phyloP scores from a whole-genome alignment of 2,113 vertebrate genomes.

The Cromileptes altivelis region DNA sequence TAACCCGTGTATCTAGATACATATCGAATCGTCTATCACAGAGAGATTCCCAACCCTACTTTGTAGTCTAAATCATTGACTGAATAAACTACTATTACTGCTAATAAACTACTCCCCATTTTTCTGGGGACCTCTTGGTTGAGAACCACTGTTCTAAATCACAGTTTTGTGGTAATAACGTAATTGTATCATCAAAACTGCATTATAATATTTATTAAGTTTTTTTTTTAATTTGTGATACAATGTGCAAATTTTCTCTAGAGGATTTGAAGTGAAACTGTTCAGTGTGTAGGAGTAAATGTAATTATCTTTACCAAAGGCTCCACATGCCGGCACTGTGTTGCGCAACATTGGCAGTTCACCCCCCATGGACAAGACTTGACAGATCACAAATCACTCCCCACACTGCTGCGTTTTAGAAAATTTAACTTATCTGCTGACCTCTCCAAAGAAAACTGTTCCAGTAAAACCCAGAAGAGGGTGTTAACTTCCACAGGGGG shows the following conservation, averaged over 20 bases:
- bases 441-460: conserved; percentile 20
- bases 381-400: conserved; percentile 55
- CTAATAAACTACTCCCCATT: no score
- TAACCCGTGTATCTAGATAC: no score
- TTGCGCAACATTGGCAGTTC: conserved; percentile 57
- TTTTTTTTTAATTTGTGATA: background rate
- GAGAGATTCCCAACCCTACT: background rate
- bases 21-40: no score
- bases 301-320: conserved; percentile 13
- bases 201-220: background rate
- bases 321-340: conserved; percentile 37
- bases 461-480: background rate
- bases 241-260: background rate
- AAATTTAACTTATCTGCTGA: background rate
- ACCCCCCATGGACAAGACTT: conserved; percentile 56
- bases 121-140: no score
- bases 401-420: conserved; percentile 15
- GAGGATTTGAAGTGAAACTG: conserved; percentile 9
- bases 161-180: background rate
- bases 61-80: background rate
- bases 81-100: no score
- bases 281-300: conserved; percentile 43
- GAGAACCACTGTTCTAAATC: background rate
- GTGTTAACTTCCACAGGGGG: background rate
- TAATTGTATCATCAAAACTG: background rate